phyloP scores from a whole-genome alignment of 2,113 vertebrate species.

The Hyperopisus bebe region DNA sequence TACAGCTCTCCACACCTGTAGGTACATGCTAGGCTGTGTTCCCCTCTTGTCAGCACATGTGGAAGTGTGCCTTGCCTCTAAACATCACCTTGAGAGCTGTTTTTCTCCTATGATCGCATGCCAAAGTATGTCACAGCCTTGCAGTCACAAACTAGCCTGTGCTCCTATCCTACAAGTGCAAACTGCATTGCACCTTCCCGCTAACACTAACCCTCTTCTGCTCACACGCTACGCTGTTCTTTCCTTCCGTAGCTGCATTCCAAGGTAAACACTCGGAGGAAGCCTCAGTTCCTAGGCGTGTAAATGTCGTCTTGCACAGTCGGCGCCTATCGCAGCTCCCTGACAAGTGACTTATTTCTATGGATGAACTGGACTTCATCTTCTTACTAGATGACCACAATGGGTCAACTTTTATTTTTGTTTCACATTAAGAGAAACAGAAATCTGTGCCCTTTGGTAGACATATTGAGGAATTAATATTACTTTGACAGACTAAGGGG shows the following conservation, averaged over 20 bases:
- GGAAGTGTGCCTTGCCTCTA: background rate
- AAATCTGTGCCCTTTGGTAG: constrained; percentile 18
- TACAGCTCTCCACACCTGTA: background rate
- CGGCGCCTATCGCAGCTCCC: constrained; percentile 48
- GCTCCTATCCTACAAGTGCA: background rate
- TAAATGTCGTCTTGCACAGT: constrained; percentile 43
- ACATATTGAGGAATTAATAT: constrained; percentile 25
- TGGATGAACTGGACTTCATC: constrained; percentile 44
- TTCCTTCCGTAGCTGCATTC: constrained; percentile 21
- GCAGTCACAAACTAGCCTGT: background rate
- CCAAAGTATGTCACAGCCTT: background rate
- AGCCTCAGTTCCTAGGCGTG: constrained; percentile 40
- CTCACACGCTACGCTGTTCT: constrained; percentile 1
- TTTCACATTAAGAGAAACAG: constrained; percentile 39
- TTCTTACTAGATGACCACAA: constrained; percentile 30
- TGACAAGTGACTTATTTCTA: constrained; percentile 50
- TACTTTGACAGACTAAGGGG: constrained; percentile 19
- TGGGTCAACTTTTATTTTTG: constrained; percentile 37
- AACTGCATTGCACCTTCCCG: background rate
- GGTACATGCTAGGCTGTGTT: background rate
- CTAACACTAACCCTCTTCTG: background rate
- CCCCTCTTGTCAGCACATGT: background rate
- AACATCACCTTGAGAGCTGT: constrained; percentile 1
- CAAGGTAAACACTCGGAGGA: constrained; percentile 44
- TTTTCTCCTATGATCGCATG: background rate